Base-by-base conservation (phyloP, 2,797 vertebrate species). In the Clamator glandarius region DNA sequence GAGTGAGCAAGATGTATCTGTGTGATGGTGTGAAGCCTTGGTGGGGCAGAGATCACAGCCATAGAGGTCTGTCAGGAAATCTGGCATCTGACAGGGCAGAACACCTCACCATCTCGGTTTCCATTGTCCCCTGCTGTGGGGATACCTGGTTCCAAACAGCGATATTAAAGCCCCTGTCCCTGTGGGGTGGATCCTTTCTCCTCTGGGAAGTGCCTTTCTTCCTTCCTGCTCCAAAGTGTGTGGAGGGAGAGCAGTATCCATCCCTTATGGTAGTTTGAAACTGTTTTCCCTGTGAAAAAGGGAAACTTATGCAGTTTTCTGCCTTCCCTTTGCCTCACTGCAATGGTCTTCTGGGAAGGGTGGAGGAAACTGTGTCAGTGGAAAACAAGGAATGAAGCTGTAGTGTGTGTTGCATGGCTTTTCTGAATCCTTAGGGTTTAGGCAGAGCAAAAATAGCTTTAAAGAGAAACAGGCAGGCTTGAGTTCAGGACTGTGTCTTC, bases 51-150 rank as follows among this genome's bases (percentile, higher is more conserved):
- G 46, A 55, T 28, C 15, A 29, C 39, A 58, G 46, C 29, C 2
- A 0, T 58, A 11, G 6, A 9, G 54, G 24, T 58, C 66, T 73
- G 59, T 50, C n/a, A 33, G 39, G 17, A 46, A 20, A 41, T 31
- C 7, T 7, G 19, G 21, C 64, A 69, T 18, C 33, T 1, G 1
- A 19, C 33, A 58, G 17, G 28, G 33, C 36, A 46, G 57, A 83
- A 55, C 6, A 20, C 31, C 12, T 86, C 58, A 51, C 7, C 7
- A 17, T 72, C 54, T n/a, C 36, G 58, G 15, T 46, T 57, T 64
- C 39, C 9, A 2, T n/a, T 3, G 1, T 54, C 24, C 10, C 12
- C 36, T 3, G 3, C 28, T 55, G 35, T 1, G 4, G 62, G 73
- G 51, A 39, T 6, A 2, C 29, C 11, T 1, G 4, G 31, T 7